Base-by-base conservation (phyloP, 92 coral and sea anemone genomes). In the Zoanthus solanderi region DNA sequence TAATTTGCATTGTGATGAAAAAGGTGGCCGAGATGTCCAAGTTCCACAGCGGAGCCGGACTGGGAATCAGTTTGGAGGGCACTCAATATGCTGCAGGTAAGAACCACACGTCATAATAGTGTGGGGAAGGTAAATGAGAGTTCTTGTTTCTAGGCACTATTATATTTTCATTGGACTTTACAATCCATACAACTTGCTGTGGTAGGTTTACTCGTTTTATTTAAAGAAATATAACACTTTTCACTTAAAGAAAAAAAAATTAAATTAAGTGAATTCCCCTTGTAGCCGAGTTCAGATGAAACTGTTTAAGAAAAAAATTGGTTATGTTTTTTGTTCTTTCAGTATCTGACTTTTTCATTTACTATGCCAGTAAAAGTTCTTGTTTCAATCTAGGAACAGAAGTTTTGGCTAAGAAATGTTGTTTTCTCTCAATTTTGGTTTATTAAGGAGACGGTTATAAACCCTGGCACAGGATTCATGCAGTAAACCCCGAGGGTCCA, bases 11-110 rank as follows among this genome's bases (percentile, higher is more conserved):
- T 29, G 2, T 52, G 74, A 2, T 63, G 29, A 34, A 72, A 28
- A 76, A 96, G 98, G 95, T 96, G 86, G 99, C 98, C 0, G 97
- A 94, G 89, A 91, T 97, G 92, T 85, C 95, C 14, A 97, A 97
- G 71, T 92, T 94, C 53, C 94, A 95, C 63, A 87, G 95, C 8
- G 85, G 87, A 52, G 99, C 98, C 9, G 99, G 99, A 9, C 93
- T 97, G 67, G 99, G 99, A 29, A 94, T 97, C 72, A 97, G 99
- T 79, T 92, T 97, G 71, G 99, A 97, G 79, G 99, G 99, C 75
- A 95, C 98, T 29, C 98, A 93, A 73, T 91, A 93, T 83, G 90
- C 89, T 69, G 94, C 78, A 67, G 98, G 99, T 95, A 71, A 79
- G 86, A 0, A 28, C 31, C 67, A 31, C 29, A 8, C 69, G 17